Evolutionary conservation across 2,888 invertebrate genomes (phyloP).

Genomic region (Andrena chrysosceles): DNA sequence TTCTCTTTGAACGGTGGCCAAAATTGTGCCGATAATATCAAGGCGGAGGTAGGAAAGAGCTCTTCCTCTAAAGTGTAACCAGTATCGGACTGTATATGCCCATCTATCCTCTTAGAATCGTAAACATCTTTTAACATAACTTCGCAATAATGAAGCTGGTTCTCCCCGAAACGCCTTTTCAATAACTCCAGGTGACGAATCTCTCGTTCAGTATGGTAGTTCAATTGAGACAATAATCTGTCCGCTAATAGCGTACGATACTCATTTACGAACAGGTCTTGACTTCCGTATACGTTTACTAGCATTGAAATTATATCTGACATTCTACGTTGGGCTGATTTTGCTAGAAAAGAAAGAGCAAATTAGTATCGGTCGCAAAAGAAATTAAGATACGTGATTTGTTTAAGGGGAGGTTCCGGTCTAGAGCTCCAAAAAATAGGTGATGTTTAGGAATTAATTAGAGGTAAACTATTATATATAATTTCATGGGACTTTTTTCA

Average conservation of each 20-base stretch:
- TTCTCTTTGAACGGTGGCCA: constrained; percentile 99
- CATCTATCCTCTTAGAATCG: constrained; percentile 97
- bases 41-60: constrained; percentile 90
- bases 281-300: constrained; percentile 99
- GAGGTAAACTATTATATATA: too few relatives aligned
- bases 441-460: too few relatives aligned
- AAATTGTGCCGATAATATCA: constrained; percentile 99
- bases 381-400: background rate
- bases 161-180: constrained; percentile 97
- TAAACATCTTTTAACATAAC: constrained; percentile 99
- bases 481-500: too few relatives aligned
- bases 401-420: background rate
- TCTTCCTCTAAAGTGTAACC: constrained; percentile 86
- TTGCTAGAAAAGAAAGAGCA: constrained; percentile 83
- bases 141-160: constrained; percentile 98
- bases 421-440: too few relatives aligned
- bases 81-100: constrained; percentile 92
- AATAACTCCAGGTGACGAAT: constrained; percentile 96
- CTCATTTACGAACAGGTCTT: constrained; percentile 99
- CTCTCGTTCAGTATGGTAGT: constrained; percentile 96
- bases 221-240: constrained; percentile 92
- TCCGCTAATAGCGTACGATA: constrained; percentile 97
- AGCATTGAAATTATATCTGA: constrained; percentile 99
- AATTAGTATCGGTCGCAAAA: background rate
- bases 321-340: constrained; percentile 87